phyloP scores from a whole-genome alignment of 2,797 vertebrate species.

The Hippoglossus hippoglossus region DNA sequence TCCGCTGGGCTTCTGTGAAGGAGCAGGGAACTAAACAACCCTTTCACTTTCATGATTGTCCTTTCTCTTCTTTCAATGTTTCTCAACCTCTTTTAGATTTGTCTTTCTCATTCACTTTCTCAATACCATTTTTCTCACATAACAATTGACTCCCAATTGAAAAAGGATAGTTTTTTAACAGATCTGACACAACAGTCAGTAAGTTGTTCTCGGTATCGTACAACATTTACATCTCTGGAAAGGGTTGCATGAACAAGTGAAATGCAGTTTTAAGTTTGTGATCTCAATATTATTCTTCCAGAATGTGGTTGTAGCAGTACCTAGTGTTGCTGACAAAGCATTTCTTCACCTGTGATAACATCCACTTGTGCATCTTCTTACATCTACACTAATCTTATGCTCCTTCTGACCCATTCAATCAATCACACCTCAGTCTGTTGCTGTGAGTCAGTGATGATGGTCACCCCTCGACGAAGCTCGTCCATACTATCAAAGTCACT shows the following conservation, averaged over 20 bases:
- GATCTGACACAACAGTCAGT: not conserved
- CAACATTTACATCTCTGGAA: not conserved
- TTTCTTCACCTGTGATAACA: conserved; percentile 14
- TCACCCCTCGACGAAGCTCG: conserved; percentile 77
- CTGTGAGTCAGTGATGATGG: conserved; percentile 81
- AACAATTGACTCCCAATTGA: conserved; percentile 23
- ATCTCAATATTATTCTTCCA: conserved; percentile 2
- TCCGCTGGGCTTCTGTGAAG: conserved; percentile 28
- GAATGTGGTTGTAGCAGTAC: conserved; percentile 6
- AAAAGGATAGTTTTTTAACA: conserved; percentile 28
- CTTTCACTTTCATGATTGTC: conserved; percentile 53
- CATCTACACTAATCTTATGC: conserved; percentile 1
- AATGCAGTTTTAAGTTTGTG: conserved; percentile 3
- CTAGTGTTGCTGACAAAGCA: conserved; percentile 15
- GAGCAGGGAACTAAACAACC: conserved; percentile 36
- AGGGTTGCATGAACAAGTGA: not conserved
- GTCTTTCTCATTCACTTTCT: conserved; percentile 60
- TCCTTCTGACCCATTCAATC: conserved; percentile 19
- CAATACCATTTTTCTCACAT: conserved; percentile 39
- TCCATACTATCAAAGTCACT: conserved; percentile 92
- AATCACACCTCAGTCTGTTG: conserved; percentile 97
- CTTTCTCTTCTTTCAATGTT: conserved; percentile 19
- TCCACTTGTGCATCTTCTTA: conserved; percentile 5
- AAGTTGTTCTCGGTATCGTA: not conserved
- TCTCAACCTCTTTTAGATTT: conserved; percentile 16